A percentile compares a stretch with the other conserved stretches of the same genome.
phyloP scores from a whole-genome alignment of 2,888 invertebrate species.

The Papilio demoleus region DNA sequence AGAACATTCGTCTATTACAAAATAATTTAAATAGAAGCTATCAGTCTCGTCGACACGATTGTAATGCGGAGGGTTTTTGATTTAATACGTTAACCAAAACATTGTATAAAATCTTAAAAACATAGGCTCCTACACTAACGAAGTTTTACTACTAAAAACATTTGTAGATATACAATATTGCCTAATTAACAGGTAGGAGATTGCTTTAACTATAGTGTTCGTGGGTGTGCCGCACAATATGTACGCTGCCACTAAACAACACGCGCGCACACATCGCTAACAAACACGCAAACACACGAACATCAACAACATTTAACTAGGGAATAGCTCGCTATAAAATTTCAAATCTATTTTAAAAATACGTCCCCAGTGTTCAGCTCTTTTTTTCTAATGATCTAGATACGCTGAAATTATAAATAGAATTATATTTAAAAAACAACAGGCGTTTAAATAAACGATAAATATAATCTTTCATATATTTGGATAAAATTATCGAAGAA shows the following conservation, averaged over 20 bases:
- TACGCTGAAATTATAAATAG: slow-evolving; percentile 18
- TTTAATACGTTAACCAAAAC: slow-evolving; percentile 19
- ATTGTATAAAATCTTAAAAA: neutral
- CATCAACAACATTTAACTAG: slow-evolving; percentile 27
- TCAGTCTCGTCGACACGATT: slow-evolving; percentile 40
- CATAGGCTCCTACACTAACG: too few relatives aligned
- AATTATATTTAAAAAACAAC: slow-evolving; percentile 24
- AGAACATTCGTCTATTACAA: slow-evolving; percentile 6
- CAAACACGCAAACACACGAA: slow-evolving; percentile 41
- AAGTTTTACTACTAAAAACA: neutral
- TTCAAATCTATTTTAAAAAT: slow-evolving; percentile 36
- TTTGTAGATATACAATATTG: neutral
- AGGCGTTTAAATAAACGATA: slow-evolving; percentile 12
- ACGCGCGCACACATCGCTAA: slow-evolving; percentile 49
- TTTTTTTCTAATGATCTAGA: slow-evolving; percentile 26
- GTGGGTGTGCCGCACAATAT: neutral
- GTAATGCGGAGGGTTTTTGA: slow-evolving; percentile 47
- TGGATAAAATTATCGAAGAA: slow-evolving; percentile 19
- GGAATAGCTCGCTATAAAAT: slow-evolving; percentile 26
- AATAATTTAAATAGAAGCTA: slow-evolving; percentile 38
- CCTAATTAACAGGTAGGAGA: slow-evolving; percentile 8
- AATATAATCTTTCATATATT: slow-evolving; percentile 26
- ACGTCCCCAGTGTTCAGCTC: slow-evolving; percentile 40
- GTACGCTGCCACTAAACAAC: slow-evolving; percentile 43
- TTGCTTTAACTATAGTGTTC: slow-evolving; percentile 10